phyloP scores from a whole-genome alignment of 2,888 invertebrate genomes.

The Leucophenga maculata region DNA sequence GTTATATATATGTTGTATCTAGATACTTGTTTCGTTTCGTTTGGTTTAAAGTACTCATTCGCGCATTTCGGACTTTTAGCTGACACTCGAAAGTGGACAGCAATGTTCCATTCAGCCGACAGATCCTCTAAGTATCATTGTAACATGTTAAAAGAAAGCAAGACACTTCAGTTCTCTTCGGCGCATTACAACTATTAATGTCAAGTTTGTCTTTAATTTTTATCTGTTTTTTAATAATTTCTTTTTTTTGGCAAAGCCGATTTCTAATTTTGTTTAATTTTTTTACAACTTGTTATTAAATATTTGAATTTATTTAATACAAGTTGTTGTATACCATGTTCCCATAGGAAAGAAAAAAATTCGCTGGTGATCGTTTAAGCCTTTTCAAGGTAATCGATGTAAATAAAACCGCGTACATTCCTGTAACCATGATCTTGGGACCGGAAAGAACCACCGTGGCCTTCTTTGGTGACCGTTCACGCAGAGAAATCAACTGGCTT shows the following conservation, averaged over 20 bases:
- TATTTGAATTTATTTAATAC: no score
- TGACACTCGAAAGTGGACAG: constrained; percentile 12
- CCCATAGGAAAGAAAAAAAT: no score
- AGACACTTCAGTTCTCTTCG: not conserved
- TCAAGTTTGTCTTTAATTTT: constrained; percentile 7
- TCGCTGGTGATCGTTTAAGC: no score
- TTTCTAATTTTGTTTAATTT: constrained; percentile 10
- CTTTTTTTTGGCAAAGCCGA: constrained; percentile 12
- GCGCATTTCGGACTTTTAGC: constrained; percentile 15
- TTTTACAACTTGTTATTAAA: no score
- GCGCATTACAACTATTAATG: constrained; percentile 11
- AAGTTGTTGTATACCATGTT: no score
- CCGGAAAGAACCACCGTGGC: no score
- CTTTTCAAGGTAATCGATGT: no score
- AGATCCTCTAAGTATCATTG: not conserved
- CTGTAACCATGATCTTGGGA: no score
- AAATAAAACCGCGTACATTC: no score
- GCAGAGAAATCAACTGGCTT: no score
- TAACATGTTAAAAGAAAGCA: constrained; percentile 5
- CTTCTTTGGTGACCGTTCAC: no score
- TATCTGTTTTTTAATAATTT: not conserved
- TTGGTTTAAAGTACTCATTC: constrained; percentile 9
- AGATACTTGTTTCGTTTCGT: not conserved
- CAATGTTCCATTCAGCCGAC: not conserved
- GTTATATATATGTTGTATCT: constrained; percentile 1